Percentiles rank a stretch among this genome's conserved stretches.
Conservation (phyloP, 2,888 invertebrate genomes). For the Drosophila prostipennis region DNA sequence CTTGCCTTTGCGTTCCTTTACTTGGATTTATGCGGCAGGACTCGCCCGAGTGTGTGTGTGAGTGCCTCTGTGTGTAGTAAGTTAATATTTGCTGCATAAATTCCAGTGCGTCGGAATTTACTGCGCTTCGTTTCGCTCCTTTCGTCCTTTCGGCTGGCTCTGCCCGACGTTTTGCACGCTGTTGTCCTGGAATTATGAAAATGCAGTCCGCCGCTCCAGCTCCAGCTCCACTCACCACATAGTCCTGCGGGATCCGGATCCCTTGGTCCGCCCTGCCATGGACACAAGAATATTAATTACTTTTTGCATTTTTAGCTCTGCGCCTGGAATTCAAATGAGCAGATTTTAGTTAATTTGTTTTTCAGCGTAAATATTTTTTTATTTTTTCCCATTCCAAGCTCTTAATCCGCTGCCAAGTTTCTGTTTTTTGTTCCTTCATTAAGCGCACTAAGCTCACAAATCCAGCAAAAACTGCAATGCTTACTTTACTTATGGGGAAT, state of each 20-base stretch:
- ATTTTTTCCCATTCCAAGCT: slow-evolving; percentile 30
- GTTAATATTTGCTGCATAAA: slow-evolving; percentile 79
- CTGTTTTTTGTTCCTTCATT: slow-evolving; percentile 13
- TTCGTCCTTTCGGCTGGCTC: neutral
- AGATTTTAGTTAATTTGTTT: slow-evolving; percentile 65
- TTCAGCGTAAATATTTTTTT: slow-evolving; percentile 40
- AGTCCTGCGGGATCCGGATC: slow-evolving; percentile 26
- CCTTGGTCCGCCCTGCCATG: slow-evolving; percentile 1
- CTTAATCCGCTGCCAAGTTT: slow-evolving; percentile 35
- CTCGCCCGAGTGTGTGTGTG: slow-evolving; percentile 22
- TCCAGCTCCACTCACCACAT: slow-evolving; percentile 8
- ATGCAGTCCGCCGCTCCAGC: slow-evolving; percentile 32
- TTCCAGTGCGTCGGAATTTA: slow-evolving; percentile 71
- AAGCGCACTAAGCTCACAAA: slow-evolving; percentile 5
- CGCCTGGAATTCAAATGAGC: slow-evolving; percentile 55
- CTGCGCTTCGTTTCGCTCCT: slow-evolving; percentile 55
- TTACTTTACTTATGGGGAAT: slow-evolving; percentile 4
- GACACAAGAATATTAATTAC: slow-evolving; percentile 64
- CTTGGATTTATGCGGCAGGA: slow-evolving; percentile 34
- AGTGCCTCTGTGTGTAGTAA: slow-evolving; percentile 53
- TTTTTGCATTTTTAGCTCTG: slow-evolving; percentile 56
- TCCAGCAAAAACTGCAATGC: slow-evolving; percentile 11
- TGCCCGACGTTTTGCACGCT: slow-evolving; percentile 45
- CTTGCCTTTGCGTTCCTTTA: slow-evolving; percentile 10
- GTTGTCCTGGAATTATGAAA: slow-evolving; percentile 70